A percentile compares a stretch with the other conserved stretches of the same genome.
phyloP scores from a whole-genome alignment of 2,888 invertebrate species.

The Clunio marinus region DNA sequence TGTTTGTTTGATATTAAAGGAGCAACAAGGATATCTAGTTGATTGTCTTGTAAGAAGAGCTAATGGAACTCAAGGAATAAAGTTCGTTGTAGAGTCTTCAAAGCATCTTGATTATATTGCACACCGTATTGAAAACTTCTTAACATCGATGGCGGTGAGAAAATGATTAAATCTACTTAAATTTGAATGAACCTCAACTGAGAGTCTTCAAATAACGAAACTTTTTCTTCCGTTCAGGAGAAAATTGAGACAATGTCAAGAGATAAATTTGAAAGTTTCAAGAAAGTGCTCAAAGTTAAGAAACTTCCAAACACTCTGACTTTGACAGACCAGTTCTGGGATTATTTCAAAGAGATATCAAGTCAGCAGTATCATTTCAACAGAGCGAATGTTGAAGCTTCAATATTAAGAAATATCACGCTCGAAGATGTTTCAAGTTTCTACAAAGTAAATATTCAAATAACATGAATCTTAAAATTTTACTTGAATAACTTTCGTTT shows the following conservation, averaged over 20 bases:
- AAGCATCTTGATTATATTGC: slow-evolving; percentile 72
- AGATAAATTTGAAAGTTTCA: slow-evolving; percentile 71
- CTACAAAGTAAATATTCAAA: slow-evolving; percentile 58
- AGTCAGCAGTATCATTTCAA: slow-evolving; percentile 82
- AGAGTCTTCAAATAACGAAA: too few relatives aligned
- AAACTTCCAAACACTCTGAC: slow-evolving; percentile 83
- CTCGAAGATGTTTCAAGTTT: slow-evolving; percentile 70
- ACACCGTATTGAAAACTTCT: slow-evolving; percentile 73
- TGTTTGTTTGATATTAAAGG: slow-evolving; percentile 51
- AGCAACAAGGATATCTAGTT: slow-evolving; percentile 86
- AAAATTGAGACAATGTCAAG: slow-evolving; percentile 63
- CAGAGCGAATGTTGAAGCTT: slow-evolving; percentile 71
- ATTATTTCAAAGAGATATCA: slow-evolving; percentile 76
- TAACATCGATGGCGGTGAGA: slow-evolving; percentile 63
- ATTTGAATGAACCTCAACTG: too few relatives aligned
- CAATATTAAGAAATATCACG: slow-evolving; percentile 64
- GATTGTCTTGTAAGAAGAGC: slow-evolving; percentile 72
- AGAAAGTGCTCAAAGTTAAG: slow-evolving; percentile 68
- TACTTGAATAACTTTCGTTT: not conserved
- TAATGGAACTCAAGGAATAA: slow-evolving; percentile 72
- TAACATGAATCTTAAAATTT: not conserved
- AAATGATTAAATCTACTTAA: too few relatives aligned
- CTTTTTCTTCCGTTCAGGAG: too few relatives aligned
- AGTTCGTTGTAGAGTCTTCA: slow-evolving; percentile 69
- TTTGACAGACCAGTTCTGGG: slow-evolving; percentile 60